Evolutionary conservation across 2,888 invertebrate species (phyloP), one percentile per base, ranked within the genome.

Genomic region (Philhelius pedissequus): DNA sequence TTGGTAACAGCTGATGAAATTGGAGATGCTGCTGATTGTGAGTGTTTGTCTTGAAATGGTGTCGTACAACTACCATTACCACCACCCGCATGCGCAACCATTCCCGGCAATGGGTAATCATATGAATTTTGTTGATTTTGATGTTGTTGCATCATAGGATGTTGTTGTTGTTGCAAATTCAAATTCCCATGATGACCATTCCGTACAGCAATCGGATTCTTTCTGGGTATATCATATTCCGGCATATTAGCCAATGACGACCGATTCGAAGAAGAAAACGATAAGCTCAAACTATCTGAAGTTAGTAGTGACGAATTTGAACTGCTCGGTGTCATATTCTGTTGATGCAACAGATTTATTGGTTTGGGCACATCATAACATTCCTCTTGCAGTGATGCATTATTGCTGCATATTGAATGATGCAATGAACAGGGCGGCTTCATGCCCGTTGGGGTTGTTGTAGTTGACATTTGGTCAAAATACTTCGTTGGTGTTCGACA

Each of bases 181-280:
- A 74, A 25, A 68, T 66, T 84, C 60, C 66, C 84, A 68, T 84
- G 84, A 40, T 88, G 86, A 1, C 88, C 87, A 1, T 88, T 87
- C 15, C 90, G 90, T 54, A 91, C 89, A 0, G 89, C 90, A 86
- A 89, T 89, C 18, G 94, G 91, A 87, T 90, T 91, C 20, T 90
- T 92, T 87, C 93, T 92, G 6, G 95, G 95, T 84, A 95, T 93
- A 89, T 95, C 95, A 90, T 95, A 95, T 88, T 95, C 95, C 11
- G 94, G 94, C 91, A 94, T 94, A 87, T 93, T 93, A 18, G 92
- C 92, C 86, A 93, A 87, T 75, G 93, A 93, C 30, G 93, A 93
- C 71, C 92, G 90, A 88, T 93, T 93, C 20, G 93, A 93, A 80
- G 91, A 91, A 69, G 92, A 91, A 86, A 93, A 93, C 58, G 91